Base-by-base conservation (phyloP, 1,140 invertebrate species). In the Samia ricini region DNA sequence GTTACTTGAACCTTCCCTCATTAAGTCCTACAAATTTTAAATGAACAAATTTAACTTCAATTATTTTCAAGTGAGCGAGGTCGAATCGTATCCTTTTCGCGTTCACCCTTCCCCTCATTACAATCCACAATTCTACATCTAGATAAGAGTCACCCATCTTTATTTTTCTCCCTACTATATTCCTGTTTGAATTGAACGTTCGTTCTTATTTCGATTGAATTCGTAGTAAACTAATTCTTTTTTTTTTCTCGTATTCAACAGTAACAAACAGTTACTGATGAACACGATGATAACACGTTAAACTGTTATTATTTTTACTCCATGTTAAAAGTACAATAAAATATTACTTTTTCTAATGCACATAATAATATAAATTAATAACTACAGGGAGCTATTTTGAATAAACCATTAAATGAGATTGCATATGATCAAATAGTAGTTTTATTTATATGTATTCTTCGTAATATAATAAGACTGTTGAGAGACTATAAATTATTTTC, bases 1-100 rank as follows among this genome's bases (percentile, higher is more conserved):
- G 50, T 60, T 23, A 52, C 20, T 15, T 12, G 15, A 4, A 24
- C 55, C 68, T 67, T 69, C 61, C 70, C 60, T 72, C 62, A 75
- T 71, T 71, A 72, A 59, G 51, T 59, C 68, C 42, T 56, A 62
- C 66, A 66, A 72, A 78, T 83, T 85, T 86, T 76, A 86, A 88
- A 83, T 82, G 78, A 83, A 88, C 85, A 88, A 88, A 88, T 88
- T 88, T 88, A 85, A 87, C 80, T 88, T 87, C 80, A 87, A 89
- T 89, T 89, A 88, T 83, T 83, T 85, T 89, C 77, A 88, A 89
- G 84, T 83, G 80, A 81, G 70, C 67, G 60, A 76, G 74, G 74
- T 76, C 66, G 77, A 67, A 77, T 72, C 72, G 80, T 87, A 88
- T 87, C 79, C 79, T 79, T 89, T 85, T 85, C 80, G 83, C 69